Conservation (phyloP, 2,888 invertebrate genomes). For the Sericinus montela region DNA sequence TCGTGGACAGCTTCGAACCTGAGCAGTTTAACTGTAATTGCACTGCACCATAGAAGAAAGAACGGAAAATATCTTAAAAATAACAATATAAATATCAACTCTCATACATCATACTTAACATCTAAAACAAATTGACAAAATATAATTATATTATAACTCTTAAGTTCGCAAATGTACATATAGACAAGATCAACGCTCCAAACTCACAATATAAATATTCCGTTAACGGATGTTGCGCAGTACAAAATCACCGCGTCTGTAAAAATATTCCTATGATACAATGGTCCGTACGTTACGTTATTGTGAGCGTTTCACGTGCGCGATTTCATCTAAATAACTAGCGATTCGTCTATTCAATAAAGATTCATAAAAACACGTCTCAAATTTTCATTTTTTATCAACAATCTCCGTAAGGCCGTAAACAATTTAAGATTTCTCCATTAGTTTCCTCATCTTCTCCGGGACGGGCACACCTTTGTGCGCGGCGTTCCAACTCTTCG, state of each 20-base stretch:
- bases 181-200: constrained; percentile 54
- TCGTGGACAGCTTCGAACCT: constrained; percentile 15
- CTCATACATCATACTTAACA: constrained; percentile 40
- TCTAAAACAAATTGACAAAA: constrained; percentile 73
- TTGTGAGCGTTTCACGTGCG: constrained; percentile 58
- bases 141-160: constrained; percentile 45
- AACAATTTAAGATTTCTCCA: constrained; percentile 41
- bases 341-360: constrained; percentile 40
- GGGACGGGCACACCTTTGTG: constrained; percentile 63
- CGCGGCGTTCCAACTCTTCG: constrained; percentile 31
- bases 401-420: constrained; percentile 27
- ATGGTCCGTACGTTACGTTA: constrained; percentile 67
- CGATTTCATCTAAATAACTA: constrained; percentile 49
- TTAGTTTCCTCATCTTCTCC: constrained; percentile 54
- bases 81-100: constrained; percentile 35
- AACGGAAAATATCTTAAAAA: constrained; percentile 25
- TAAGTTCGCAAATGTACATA: constrained; percentile 54
- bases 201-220: constrained; percentile 53
- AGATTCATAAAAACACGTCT: constrained; percentile 27
- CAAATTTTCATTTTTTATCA: constrained; percentile 21
- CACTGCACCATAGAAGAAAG: constrained; percentile 22
- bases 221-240: constrained; percentile 34
- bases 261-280: constrained; percentile 69
- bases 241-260: constrained; percentile 49
- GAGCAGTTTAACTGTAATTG: constrained; percentile 25